Evolutionary conservation across 2,888 invertebrate genomes (phyloP).

Genomic region (Eupeodes luniger): DNA sequence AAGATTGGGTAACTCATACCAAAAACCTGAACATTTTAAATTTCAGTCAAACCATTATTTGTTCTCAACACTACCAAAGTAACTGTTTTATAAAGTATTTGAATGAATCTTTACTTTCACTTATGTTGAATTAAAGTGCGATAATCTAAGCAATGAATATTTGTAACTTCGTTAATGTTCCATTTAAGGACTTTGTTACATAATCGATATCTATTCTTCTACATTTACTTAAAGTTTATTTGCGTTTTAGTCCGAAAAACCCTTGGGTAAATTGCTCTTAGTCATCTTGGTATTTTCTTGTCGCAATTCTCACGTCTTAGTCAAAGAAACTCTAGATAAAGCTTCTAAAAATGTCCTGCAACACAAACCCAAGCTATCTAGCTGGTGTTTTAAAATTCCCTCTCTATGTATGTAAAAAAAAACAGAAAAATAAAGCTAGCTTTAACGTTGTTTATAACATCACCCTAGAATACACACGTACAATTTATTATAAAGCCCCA

Average conservation of each 20-base stretch:
- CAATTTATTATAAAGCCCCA: conserved; percentile 48
- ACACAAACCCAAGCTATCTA: not conserved
- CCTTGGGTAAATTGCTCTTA: not conserved
- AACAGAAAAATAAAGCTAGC: conserved; percentile 17
- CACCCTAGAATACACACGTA: conserved; percentile 42
- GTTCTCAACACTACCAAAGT: no score
- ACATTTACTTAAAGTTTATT: no score
- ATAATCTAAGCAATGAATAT: no score
- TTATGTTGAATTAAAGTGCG: no score
- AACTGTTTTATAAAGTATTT: no score
- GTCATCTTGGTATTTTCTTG: conserved; percentile 22
- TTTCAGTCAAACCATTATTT: no score
- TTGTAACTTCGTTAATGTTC: no score
- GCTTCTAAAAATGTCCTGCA: conserved; percentile 22
- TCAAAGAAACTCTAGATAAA: conserved; percentile 23
- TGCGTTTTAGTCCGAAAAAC: not conserved
- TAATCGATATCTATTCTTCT: no score
- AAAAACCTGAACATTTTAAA: no score
- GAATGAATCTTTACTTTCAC: no score
- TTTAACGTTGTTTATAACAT: conserved; percentile 32
- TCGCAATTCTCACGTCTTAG: conserved; percentile 9
- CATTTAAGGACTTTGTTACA: not conserved
- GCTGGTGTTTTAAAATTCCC: conserved; percentile 14
- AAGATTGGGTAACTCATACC: no score
- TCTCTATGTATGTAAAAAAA: not conserved